Evolutionary conservation across 2,888 invertebrate genomes (phyloP), one percentile per base, ranked within the genome.

Genomic region (Andricus quercusramuli): DNA sequence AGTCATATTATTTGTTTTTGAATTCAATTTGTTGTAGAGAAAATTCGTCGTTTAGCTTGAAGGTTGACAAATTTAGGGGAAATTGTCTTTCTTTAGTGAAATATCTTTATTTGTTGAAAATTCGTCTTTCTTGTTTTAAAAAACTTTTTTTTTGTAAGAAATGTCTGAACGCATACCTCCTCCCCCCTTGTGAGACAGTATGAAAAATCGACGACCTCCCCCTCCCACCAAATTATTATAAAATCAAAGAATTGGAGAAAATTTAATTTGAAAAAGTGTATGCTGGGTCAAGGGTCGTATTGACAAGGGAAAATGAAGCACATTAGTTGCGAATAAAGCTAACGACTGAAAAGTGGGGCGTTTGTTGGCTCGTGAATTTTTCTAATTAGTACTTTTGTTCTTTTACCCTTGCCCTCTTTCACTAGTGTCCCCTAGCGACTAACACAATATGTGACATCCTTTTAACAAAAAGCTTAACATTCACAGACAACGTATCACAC

Each of bases 311-410:
- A 67, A 41, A 41, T 56, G 3, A 56, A 56, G 3, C 29, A 67
- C 8, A 47, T 68, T 44, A 44, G 41, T 68, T 68, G 22, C 44
- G 68, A 44, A 68, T 41, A 11, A 41, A 37, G 11, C 3, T 11
- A 41, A 47, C 17, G 22, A 47, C 44, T 68, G 68, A 68, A 68
- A 67, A 68, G 25, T 8, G 44, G 25, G 17, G 25, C 41, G 68
- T 44, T 25, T 68, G 68, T 68, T 68, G 22, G 25, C 15, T 68
- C 68, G 25, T 68, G 41, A 47, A 68, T 68, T 44, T 68, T 65
- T 65, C 47, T 47, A 44, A 68, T 68, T 68, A 68, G 68, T 47
- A 15, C 68, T 68, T 68, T 68, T 44, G 68, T 44, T 68, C 41
- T 22, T n/a, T 67, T 22, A 68, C 44, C 22, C 25, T 25, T 41